Evolutionary conservation across 2,113 vertebrate species (phyloP).

Genomic region (Cyprinus carpio): DNA sequence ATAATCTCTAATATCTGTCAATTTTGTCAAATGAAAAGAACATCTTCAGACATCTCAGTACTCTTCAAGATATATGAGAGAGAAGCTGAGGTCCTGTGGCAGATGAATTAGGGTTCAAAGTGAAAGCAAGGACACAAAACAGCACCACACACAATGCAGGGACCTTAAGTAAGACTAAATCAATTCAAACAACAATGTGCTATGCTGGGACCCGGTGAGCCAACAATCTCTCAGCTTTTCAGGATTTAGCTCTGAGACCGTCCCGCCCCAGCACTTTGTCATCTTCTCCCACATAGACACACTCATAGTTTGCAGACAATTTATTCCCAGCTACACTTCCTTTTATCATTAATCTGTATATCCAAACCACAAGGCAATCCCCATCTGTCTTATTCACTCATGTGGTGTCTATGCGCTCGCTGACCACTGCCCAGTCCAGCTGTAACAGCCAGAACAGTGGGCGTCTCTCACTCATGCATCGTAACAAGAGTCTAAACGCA

Average conservation of each 20-base stretch:
- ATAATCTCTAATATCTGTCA: neutral
- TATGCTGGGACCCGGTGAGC: conserved; percentile 64
- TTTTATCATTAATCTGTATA: conserved; percentile 78
- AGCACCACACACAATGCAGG: conserved; percentile 60
- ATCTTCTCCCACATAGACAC: conserved; percentile 21
- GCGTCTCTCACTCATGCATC: conserved; percentile 38
- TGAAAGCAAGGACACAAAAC: conserved; percentile 73
- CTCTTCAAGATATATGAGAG: conserved; percentile 67
- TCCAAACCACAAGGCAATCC: conserved; percentile 74
- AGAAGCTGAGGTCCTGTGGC: conserved; percentile 70
- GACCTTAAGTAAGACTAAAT: conserved; percentile 68
- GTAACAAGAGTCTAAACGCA: neutral
- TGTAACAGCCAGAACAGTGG: conserved; percentile 50
- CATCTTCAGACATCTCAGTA: conserved; percentile 57
- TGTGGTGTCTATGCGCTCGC: conserved; percentile 70
- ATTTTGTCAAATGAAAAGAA: conserved; percentile 18
- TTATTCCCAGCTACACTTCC: conserved; percentile 66
- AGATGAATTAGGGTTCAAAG: conserved; percentile 74
- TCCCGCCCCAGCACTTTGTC: conserved; percentile 51
- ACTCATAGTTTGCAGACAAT: conserved; percentile 42
- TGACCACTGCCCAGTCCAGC: conserved; percentile 68
- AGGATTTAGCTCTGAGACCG: conserved; percentile 59
- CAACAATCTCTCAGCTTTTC: conserved; percentile 60
- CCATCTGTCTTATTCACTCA: conserved; percentile 78
- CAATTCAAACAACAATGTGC: conserved; percentile 65